Base-by-base conservation (phyloP, 2,888 invertebrate species). In the Carcina quercana region DNA sequence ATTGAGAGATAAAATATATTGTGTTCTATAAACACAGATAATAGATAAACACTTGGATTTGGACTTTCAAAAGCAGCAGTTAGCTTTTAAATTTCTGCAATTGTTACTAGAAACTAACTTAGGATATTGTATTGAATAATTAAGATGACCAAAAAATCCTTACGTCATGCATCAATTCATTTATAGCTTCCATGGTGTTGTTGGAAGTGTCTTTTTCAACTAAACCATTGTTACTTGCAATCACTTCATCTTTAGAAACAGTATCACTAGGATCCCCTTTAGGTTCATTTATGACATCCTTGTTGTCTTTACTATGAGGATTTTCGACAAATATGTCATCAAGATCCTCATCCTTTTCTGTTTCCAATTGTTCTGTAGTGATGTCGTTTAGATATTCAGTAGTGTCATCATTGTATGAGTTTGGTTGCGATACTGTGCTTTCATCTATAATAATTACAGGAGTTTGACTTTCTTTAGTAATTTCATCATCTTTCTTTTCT, bases 111-210 rank as follows among this genome's bases (percentile, higher is more conserved):
- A 17, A 17, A 17, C 5, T 17, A 17, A 7, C 7, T 17, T 5
- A 17, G 17, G 7, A 17, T 17, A 17, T 7, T 5, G 17, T 5
- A 17, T 17, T 17, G 7, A 7, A 7, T 5, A 17, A 5, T 7
- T 7, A 5, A 17, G 5, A 5, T 17, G 17, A 17, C 17, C 17
- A 5, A 5, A 17, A 17, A 11, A 17, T 25, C 31, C 40, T 43
- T 41, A 60, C 55, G 27, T 54, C 51, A 14, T 56, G 48, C 3
- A 54, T 35, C 1, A 53, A 32, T 15, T 57, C 48, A 12, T 47
- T 15, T 13, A 52, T 29, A 11, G 38, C 25, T 17, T 53, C 42
- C 4, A 17, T n/a, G n/a, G n/a, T n/a, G n/a, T n/a, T n/a, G n/a
- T n/a, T n/a, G n/a, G n/a, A n/a, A n/a, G n/a, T n/a, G n/a, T n/a